Base-by-base conservation (phyloP, 2,888 invertebrate genomes). In the Hetaerina titia region DNA sequence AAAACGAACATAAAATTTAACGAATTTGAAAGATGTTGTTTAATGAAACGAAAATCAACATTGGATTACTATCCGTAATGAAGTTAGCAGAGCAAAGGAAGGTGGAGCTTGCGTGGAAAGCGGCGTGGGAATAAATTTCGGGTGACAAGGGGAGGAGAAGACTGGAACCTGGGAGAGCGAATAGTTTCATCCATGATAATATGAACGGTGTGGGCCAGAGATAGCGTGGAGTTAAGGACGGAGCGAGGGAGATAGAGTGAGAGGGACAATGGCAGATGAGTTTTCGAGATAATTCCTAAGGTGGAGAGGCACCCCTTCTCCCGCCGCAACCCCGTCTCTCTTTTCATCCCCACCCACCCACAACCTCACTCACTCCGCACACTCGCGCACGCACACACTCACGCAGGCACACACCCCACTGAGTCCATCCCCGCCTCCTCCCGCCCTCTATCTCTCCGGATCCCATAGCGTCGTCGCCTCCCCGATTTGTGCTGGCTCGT, bases 401-500 rank as follows among this genome's bases (percentile, higher is more conserved):
- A 19, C 69, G 8, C 22, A 22, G 7, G 22, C 11, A 31, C 81
- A 15, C 69, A 13, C 19, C n/a, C 22, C 57, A 9, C 57, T 22
- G n/a, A 17, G n/a, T n/a, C 31, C 81, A 22, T n/a, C 74, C 87
- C 13, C 56, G 15, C 88, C 31, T 31, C 22, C 81, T 81, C 69
- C 58, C 56, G 15, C 56, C 56, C 89, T 89, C 89, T 57, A 22
- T 89, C 56, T 69, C 69, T 17, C 11, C 31, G 81, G 22, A 81
- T 81, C 81, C 31, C 81, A 19, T 25, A 13, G 31, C 25, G 31
- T 31, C 31, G 25, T 31, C 81, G 5, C 81, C 81, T 81, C 56
- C 56, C 69, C 57, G 92, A 69, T 92, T 92, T n/a, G 92, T 56
- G 92, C 74, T 92, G 92, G 92, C 92, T 92, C 69, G 57, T 69